Base-by-base conservation (phyloP, 2,888 invertebrate species). In the Hermaeophaga mercurialis region DNA sequence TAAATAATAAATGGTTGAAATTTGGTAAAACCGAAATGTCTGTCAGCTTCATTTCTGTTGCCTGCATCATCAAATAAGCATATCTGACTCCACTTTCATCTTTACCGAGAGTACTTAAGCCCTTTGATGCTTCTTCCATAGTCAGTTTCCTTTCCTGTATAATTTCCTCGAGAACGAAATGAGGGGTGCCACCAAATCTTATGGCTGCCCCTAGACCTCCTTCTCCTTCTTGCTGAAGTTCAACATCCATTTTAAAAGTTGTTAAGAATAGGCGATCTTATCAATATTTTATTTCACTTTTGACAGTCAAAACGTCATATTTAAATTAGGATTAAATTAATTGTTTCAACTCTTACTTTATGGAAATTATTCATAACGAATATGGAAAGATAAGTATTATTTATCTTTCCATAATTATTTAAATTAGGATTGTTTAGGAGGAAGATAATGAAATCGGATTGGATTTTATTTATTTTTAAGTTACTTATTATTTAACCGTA, bases 31-130 rank as follows among this genome's bases (percentile, higher is more conserved):
- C 77, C 0, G 73, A 70, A n/a, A 86, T 77, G 47, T 83, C 77
- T 0, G 84, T 85, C 8, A 86, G 68, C 5, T 69, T 73, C 74
- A 80, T 77, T 50, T 80, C 79, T 1, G 76, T 80, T 9, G 81
- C 79, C 0, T 79, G 73, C 14, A 83, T 79, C 74, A 82, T 83
- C 38, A 86, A 70, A 69, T 85, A 86, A 6, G 85, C 82, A 69
- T 84, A 85, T 52, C 84, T 60, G 48, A 75, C 69, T 1, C 76
- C 76, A 55, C 74, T 78, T 59, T 78, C 77, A 63, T 78, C 78
- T 65, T 78, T 78, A 12, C 77, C 78, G 15, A 78, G 59, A 19
- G 71, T 74, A 59, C 71, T 73, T n/a, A 78, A 60, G 54, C 76
- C 70, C 55, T 64, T 70, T 3, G 75, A 73, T 5, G 77, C 78